Evolutionary conservation across 2,113 vertebrate species (phyloP).

Genomic region (Paradoxurus hermaphroditus): DNA sequence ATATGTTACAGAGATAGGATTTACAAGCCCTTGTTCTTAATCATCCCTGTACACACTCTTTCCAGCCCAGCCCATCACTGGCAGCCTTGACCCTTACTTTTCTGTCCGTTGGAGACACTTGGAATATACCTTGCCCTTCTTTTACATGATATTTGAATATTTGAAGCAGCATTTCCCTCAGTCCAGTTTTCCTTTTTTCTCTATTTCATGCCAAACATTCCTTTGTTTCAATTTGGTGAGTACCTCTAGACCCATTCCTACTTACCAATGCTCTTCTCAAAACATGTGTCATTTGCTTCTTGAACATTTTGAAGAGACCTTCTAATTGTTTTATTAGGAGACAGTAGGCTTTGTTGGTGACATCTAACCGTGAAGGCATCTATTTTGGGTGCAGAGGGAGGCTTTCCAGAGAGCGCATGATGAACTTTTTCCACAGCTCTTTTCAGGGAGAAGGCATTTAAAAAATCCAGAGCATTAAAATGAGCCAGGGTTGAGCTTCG

Average conservation of each 20-base stretch:
- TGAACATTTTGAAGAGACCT: neutral
- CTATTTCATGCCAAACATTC: neutral
- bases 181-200: neutral
- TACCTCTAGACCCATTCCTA: neutral
- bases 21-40: neutral
- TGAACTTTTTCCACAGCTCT: conserved; percentile 35
- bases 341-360: neutral
- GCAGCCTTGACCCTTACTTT: neutral
- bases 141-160: neutral
- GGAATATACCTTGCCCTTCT: neutral
- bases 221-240: neutral
- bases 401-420: conserved; percentile 29
- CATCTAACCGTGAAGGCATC: conserved; percentile 23
- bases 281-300: conserved; percentile 1
- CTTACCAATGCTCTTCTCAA: neutral
- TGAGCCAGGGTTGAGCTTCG: conserved; percentile 2
- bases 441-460: conserved; percentile 45
- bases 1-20: neutral
- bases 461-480: conserved; percentile 46
- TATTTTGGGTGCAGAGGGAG: conserved; percentile 16
- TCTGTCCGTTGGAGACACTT: neutral
- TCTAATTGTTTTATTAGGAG: conserved; percentile 5
- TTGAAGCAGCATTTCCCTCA: neutral
- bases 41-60: neutral
- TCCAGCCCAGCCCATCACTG: neutral